Evolutionary conservation across 2,797 vertebrate species (phyloP), one percentile per base, ranked within the genome.

Genomic region (Ctenopoma kingsleyae): DNA sequence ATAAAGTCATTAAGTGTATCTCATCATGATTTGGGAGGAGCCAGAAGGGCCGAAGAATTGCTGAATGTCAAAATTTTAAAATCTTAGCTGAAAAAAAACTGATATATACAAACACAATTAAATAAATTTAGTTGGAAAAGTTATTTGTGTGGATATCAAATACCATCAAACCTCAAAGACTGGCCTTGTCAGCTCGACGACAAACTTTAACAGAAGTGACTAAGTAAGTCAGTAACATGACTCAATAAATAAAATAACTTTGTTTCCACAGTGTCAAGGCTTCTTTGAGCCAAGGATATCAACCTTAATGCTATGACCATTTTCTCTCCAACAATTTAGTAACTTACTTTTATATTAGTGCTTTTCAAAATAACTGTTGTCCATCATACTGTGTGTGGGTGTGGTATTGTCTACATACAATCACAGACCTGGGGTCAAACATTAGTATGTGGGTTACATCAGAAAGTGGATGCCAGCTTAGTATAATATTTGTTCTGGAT

Each of bases 181-280:
- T 58, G 69, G 38, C 78, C 81, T 86, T 78, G 75, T 36, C 10
- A 13, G 13, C 30, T 74, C 38, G 71, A 30, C 50, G 35, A 13
- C 17, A 55, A 71, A 56, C 32, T 60, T 77, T 40, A 23, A 48
- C 19, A 62, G 38, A 6, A 61, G 56, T 75, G 56, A 57, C 10
- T 3, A 19, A 55, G 38, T 71, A 56, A 65, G 22, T 41, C 30
- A 57, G 25, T 16, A 71, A 30, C 51, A 70, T 25, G 23, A 2
- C 30, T 8, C 7, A 5, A 38, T 38, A 38, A 11, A 38, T 38
- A 13, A 13, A 12, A 38, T 38, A 38, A 38, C 36, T 27, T 61
- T 55, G 15, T 43, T 38, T 59, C 12, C 51, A 17, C 50, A 23
- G 38, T n/a, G 10, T 54, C 23, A 71, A 66, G n/a, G 43, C 47